Conservation (phyloP, 2,888 invertebrate species). For the Pyralis farinalis region DNA sequence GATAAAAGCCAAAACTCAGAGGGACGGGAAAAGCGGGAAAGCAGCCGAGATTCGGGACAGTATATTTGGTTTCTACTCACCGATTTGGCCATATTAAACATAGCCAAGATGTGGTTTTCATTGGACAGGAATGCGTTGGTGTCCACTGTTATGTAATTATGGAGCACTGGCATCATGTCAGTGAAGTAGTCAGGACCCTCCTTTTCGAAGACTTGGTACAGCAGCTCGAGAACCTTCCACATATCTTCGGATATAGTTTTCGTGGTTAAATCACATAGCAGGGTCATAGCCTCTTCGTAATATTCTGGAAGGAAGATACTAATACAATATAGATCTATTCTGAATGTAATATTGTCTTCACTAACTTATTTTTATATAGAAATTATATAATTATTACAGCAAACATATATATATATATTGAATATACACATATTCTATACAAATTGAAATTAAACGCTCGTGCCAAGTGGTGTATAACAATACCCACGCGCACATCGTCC, state of each 20-base stretch:
- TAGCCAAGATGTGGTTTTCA: slow-evolving; percentile 92
- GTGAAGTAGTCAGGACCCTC: slow-evolving; percentile 97
- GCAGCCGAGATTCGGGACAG: too few relatives aligned
- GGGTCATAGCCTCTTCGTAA: slow-evolving; percentile 97
- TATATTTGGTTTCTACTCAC: slow-evolving; percentile 82
- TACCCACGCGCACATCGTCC: too few relatives aligned
- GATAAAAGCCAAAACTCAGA: too few relatives aligned
- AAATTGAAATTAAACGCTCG: too few relatives aligned
- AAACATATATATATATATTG: too few relatives aligned
- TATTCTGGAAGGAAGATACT: slow-evolving; percentile 84
- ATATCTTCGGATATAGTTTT: slow-evolving; percentile 94
- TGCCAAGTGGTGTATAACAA: too few relatives aligned
- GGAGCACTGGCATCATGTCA: slow-evolving; percentile 99
- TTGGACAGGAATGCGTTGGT: slow-evolving; percentile 95
- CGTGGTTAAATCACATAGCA: slow-evolving; percentile 95
- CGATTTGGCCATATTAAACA: slow-evolving; percentile 97
- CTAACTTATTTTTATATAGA: too few relatives aligned
- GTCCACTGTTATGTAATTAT: slow-evolving; percentile 98
- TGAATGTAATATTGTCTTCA: too few relatives aligned
- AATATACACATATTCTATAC: too few relatives aligned
- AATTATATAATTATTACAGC: too few relatives aligned
- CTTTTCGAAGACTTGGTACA: slow-evolving; percentile 95
- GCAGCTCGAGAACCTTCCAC: slow-evolving; percentile 96
- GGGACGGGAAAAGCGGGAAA: too few relatives aligned
- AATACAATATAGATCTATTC: too few relatives aligned